Evolutionary conservation across 1,140 invertebrate genomes (phyloP), one percentile per base, ranked within the genome.

Genomic region (Meloidogyne exigua): DNA sequence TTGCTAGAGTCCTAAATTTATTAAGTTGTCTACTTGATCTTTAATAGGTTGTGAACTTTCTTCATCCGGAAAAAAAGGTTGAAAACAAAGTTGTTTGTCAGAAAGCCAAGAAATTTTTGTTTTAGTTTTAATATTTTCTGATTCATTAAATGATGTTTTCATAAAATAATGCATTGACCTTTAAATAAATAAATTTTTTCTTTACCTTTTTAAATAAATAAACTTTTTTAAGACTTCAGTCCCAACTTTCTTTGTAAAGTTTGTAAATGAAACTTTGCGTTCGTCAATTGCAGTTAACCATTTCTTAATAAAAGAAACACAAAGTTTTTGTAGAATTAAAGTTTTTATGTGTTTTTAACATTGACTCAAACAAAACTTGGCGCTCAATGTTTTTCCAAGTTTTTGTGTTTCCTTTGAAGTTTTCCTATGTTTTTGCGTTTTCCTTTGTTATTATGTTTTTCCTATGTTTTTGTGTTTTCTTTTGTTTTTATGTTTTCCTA

Each of bases 1-100:
- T 39, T 9, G 10, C 10, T 39, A 39, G 28, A 32, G 28, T 32
- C 28, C 7, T n/a, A 21, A 69, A 69, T 23, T 12, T 42, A 0
- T 32, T 32, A 23, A 69, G 0, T 32, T 32, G 25, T 73, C n/a
- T 11, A 86, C 82, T 68, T 85, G 84, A 23, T 85, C 84, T 15
- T 86, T 73, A 64, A 85, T 85, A 12, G 66, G 36, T 42, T 80
- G 74, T 76, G 78, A 83, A 62, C 83, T 84, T 2, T 80, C 78
- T 15, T 72, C 57, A 75, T 84, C 68, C 18, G 18, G 72, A 21
- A 84, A 84, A 44, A 67, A 62, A 0, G 84, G 84, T 57, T 85
- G 84, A 26, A 83, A 85, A 68, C 84, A 85, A 18, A 85, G 77
- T 63, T 84, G 76, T 77, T 81, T 81, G 62, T 83, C 72, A 9